Percentiles rank a stretch among this genome's conserved stretches.
Evolutionary conservation across 2,113 vertebrate species (phyloP).

Genomic region (Symphodus melops): DNA sequence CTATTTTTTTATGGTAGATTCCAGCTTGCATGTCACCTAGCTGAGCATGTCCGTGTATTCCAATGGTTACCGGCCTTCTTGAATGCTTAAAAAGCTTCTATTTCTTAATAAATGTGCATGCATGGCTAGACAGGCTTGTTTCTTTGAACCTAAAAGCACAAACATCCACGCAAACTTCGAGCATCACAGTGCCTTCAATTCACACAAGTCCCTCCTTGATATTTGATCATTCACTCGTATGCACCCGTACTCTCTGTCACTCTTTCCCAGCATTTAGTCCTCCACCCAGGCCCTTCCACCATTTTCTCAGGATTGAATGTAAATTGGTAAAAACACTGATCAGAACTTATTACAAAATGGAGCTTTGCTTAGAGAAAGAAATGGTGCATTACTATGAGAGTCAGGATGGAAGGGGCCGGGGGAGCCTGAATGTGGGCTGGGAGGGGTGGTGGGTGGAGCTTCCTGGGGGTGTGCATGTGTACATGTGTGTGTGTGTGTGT

Average conservation of each 20-base stretch:
- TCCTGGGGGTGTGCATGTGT: constrained; percentile 8
- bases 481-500: constrained; percentile 31
- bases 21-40: constrained; percentile 84
- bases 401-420: constrained; percentile 66
- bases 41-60: constrained; percentile 86
- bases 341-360: constrained; percentile 86
- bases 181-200: constrained; percentile 32
- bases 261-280: constrained; percentile 55
- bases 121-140: constrained; percentile 76
- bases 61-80: constrained; percentile 84
- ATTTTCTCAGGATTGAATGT: constrained; percentile 82
- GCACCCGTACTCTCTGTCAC: constrained; percentile 5
- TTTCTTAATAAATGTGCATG: constrained; percentile 92
- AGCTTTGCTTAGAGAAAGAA: constrained; percentile 78
- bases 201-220: constrained; percentile 51
- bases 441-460: constrained; percentile 58
- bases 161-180: constrained; percentile 22
- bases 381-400: constrained; percentile 77
- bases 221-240: constrained; percentile 69
- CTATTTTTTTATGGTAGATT: constrained; percentile 20
- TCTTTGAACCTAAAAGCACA: constrained; percentile 12
- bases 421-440: constrained; percentile 67
- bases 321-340: constrained; percentile 85
- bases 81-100: constrained; percentile 80
- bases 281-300: constrained; percentile 74